phyloP scores from a whole-genome alignment of 2,113 vertebrate genomes.

The Cavia aperea region DNA sequence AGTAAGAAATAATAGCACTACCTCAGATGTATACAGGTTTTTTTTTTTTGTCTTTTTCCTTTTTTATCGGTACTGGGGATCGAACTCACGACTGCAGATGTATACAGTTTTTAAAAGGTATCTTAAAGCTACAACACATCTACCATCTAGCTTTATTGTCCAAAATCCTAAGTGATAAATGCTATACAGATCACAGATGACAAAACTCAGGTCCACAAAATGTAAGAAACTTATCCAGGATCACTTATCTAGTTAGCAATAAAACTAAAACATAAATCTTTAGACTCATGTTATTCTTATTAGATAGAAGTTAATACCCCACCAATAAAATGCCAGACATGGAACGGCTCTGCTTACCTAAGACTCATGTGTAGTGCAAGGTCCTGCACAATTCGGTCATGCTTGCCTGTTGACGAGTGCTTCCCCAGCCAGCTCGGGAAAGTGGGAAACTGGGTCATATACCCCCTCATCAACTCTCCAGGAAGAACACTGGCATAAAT shows the following conservation, averaged over 20 bases:
- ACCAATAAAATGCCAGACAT: neutral
- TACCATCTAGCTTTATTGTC: neutral
- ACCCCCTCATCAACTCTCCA: slow-evolving; percentile 94
- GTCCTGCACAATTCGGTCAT: slow-evolving; percentile 90
- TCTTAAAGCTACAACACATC: neutral
- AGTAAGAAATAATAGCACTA: neutral
- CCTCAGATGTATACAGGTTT: neutral
- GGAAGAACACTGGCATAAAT: slow-evolving; percentile 96
- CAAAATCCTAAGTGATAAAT: slow-evolving; percentile 7
- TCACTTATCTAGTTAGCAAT: neutral
- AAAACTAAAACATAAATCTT: neutral
- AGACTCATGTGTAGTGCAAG: slow-evolving; percentile 92
- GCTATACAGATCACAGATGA: neutral
- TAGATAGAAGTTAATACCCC: neutral
- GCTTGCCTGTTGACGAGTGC: slow-evolving; percentile 87
- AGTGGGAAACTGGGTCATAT: slow-evolving; percentile 91
- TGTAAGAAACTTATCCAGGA: neutral
- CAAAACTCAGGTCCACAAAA: neutral
- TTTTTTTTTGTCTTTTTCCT: no score
- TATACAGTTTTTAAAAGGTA: neutral
- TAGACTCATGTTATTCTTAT: neutral
- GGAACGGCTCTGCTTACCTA: slow-evolving; percentile 76
- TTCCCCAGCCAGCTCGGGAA: slow-evolving; percentile 98
- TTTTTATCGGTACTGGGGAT: no score
- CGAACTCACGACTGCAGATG: neutral